These are phyloP conservation scores for Myiozetetes cayanensis DNA, from an alignment of 2,113 vertebrate species.

Conservation along the genomic window DNA sequence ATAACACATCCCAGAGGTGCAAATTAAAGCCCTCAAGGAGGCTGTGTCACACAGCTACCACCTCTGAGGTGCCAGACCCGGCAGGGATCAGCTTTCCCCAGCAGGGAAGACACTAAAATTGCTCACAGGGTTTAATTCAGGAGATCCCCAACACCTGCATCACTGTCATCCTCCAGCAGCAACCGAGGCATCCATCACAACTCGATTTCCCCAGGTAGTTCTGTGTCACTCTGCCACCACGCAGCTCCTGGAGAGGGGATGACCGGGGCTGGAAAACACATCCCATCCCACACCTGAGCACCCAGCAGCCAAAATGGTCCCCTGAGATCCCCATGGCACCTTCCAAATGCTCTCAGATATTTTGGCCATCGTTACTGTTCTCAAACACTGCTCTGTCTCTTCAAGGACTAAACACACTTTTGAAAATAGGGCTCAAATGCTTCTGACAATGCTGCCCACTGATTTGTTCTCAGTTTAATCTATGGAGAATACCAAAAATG, in stretches of 20 bases:
- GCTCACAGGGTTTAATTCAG: background rate
- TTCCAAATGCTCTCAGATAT: fast-evolving
- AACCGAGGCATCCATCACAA: fast-evolving
- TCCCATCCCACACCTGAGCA: fast-evolving
- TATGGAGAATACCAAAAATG: background rate
- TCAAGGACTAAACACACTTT: background rate
- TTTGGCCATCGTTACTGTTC: background rate
- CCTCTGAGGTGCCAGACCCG: background rate
- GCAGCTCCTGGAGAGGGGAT: fast-evolving
- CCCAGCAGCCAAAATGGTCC: fast-evolving
- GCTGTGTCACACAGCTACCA: background rate
- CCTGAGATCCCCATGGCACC: fast-evolving
- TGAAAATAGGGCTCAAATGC: background rate
- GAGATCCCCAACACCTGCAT: background rate
- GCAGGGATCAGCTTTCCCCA: background rate
- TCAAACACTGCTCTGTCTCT: background rate
- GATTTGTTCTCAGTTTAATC: background rate
- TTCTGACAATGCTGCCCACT: background rate
- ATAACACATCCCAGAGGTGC: background rate
- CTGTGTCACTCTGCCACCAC: background rate
- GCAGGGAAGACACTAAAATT: background rate
- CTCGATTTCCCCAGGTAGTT: fast-evolving
- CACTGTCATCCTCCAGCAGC: background rate
- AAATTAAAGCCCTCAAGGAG: background rate
- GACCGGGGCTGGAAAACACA: background rate